Evolutionary conservation across 1,140 invertebrate species (phyloP).

Genomic region (Cherax destructor): DNA sequence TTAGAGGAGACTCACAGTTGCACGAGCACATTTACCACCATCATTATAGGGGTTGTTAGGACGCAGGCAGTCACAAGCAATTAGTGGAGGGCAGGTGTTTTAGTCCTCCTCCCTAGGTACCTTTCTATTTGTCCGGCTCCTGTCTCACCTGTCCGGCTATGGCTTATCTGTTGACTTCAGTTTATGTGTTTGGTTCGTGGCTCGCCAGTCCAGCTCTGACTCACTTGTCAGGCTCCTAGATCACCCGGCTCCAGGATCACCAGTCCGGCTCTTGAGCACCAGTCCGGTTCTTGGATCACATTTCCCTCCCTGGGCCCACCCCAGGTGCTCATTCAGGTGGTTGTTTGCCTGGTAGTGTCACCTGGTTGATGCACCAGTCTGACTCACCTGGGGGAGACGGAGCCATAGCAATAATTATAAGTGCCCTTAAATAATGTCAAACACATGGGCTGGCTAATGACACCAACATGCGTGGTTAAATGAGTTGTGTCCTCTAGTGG

Average conservation of each 20-base stretch:
- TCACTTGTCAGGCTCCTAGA: background rate
- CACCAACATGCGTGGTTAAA: too few relatives aligned
- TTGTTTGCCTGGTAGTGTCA: too few relatives aligned
- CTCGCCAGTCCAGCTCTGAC: background rate
- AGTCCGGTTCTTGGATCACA: background rate
- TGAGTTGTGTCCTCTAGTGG: too few relatives aligned
- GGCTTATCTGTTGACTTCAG: too few relatives aligned
- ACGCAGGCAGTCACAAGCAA: background rate
- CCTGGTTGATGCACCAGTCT: too few relatives aligned
- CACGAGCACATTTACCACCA: background rate
- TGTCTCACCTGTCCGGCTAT: background rate
- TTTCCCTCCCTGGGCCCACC: too few relatives aligned
- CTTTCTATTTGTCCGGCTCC: background rate
- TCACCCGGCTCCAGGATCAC: background rate
- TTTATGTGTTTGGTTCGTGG: background rate
- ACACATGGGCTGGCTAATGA: too few relatives aligned
- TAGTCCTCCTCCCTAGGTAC: too few relatives aligned
- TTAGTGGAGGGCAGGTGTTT: constrained; percentile 21
- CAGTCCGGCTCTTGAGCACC: background rate
- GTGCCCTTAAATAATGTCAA: too few relatives aligned
- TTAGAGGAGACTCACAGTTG: background rate
- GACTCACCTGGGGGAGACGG: too few relatives aligned
- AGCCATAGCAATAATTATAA: too few relatives aligned
- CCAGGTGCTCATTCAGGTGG: too few relatives aligned
- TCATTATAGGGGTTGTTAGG: background rate